phyloP scores from a whole-genome alignment of 2,888 invertebrate species.

The Homarus gammarus region DNA sequence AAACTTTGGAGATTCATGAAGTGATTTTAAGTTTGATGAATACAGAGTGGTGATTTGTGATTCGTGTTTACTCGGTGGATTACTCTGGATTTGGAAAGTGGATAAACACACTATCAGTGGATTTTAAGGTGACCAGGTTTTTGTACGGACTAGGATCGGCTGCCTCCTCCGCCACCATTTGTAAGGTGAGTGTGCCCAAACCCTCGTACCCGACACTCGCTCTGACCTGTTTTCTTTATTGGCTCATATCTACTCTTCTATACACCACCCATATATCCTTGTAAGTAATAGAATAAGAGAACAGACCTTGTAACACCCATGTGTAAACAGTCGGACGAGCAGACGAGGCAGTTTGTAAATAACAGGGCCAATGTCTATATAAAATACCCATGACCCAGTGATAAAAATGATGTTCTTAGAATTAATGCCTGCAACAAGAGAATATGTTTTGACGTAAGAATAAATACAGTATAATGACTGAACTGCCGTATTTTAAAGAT shows the following conservation, averaged over 20 bases:
- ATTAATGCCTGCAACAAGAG: too few species aligned
- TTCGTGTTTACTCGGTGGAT: constrained; percentile 3
- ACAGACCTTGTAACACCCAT: too few species aligned
- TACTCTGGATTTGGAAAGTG: constrained; percentile 10
- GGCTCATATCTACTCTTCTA: neutral
- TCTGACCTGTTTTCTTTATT: constrained; percentile 9
- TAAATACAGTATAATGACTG: too few species aligned
- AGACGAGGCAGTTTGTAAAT: too few species aligned
- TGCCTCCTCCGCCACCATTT: neutral
- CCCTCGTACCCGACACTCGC: neutral
- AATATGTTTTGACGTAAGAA: too few species aligned
- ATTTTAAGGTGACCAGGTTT: constrained; percentile 41
- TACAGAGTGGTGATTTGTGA: neutral
- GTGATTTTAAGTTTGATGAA: neutral
- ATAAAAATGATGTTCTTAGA: too few species aligned
- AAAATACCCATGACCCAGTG: too few species aligned
- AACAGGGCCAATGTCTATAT: too few species aligned
- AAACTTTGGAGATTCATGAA: neutral
- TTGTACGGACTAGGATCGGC: neutral
- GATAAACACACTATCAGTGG: neutral
- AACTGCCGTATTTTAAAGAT: too few species aligned
- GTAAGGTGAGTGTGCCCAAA: constrained; percentile 38
- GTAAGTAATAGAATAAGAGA: neutral
- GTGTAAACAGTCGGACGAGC: too few species aligned
- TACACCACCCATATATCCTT: neutral